Percentiles rank a stretch among this genome's conserved stretches.
Conservation (phyloP, 2,113 vertebrate genomes). For the Rhombomys opimus region DNA sequence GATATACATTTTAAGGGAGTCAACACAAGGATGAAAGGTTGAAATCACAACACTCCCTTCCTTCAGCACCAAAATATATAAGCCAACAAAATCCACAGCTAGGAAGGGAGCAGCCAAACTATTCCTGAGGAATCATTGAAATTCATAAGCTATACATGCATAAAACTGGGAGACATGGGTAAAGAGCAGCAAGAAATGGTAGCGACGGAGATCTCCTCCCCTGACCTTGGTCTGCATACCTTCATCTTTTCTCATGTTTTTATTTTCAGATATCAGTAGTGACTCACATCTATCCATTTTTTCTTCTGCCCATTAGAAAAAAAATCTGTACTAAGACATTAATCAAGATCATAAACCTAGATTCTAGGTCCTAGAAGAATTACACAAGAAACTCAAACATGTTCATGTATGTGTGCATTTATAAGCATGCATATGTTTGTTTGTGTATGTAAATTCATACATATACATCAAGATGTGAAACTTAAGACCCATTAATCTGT, state of each 20-base stretch:
- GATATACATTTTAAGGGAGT: neutral
- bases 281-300: neutral
- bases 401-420: too few relatives aligned
- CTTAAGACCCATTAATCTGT: neutral
- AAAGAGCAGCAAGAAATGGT: neutral
- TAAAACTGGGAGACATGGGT: neutral
- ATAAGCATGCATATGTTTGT: neutral
- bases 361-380: neutral
- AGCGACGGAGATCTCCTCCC: accelerated
- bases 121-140: neutral
- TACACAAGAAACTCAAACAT: neutral
- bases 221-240: neutral
- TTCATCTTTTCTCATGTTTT: neutral
- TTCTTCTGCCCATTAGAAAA: neutral
- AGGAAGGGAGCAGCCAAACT: neutral
- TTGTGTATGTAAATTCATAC: neutral
- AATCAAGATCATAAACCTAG: neutral
- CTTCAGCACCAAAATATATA: neutral
- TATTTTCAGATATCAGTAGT: neutral
- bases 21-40: neutral
- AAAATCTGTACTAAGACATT: neutral
- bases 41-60: neutral
- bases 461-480: neutral
- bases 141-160: neutral
- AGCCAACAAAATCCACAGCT: neutral